Conservation (phyloP, 2,888 invertebrate species). For the Cheiracanthium punctorium region DNA sequence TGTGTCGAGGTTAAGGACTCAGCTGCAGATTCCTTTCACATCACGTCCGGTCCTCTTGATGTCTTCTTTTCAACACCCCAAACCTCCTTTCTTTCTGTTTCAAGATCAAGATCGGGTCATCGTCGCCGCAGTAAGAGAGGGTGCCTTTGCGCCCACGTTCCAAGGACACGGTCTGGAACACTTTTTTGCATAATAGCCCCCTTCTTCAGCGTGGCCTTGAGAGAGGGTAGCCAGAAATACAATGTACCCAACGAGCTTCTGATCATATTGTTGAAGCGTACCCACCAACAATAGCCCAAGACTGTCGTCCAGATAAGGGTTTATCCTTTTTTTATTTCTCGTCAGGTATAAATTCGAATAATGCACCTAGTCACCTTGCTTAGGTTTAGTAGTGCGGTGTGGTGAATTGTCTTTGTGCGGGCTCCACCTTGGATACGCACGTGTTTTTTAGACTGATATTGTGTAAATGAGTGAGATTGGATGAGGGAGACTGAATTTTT, state of each 20-base stretch:
- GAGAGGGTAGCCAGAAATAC: conserved; percentile 22
- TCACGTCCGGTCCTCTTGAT: conserved; percentile 4
- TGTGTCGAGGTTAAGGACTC: neutral
- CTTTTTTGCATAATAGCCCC: conserved; percentile 47
- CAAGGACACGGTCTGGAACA: conserved; percentile 58
- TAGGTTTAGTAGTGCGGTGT: neutral
- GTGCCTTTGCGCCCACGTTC: conserved; percentile 43
- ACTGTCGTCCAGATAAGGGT: neutral
- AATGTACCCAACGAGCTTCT: conserved; percentile 36
- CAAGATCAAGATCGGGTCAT: neutral
- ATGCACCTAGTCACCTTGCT: neutral
- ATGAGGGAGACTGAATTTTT: neutral
- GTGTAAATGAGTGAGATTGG: neutral
- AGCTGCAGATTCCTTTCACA: neutral
- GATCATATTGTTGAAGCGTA: conserved; percentile 19
- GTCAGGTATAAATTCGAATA: neutral
- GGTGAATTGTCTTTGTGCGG: neutral
- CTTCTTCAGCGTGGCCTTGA: conserved; percentile 43
- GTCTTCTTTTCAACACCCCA: neutral
- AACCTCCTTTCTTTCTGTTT: neutral
- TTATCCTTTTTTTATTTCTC: too few relatives aligned
- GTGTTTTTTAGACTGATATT: neutral
- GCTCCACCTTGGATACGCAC: neutral
- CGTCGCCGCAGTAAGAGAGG: neutral
- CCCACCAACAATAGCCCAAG: conserved; percentile 38